A percentile compares a stretch with the other conserved stretches of the same genome.
These are phyloP conservation scores for Cyanoramphus novaezelandiae DNA, from an alignment of 2,113 vertebrate species.

Conservation along the genomic window DNA sequence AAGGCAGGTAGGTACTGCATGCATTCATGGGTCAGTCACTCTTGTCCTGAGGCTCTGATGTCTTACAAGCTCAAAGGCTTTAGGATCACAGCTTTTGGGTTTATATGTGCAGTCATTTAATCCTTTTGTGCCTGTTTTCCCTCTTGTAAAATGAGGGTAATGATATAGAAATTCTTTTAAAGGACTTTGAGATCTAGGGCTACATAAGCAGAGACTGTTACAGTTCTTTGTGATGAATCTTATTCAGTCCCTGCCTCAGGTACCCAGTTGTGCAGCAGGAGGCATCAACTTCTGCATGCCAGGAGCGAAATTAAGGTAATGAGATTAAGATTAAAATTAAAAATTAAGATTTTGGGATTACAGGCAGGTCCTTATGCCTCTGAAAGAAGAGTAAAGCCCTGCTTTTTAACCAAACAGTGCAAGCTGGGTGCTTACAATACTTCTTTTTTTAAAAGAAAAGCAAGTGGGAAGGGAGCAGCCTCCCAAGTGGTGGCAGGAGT, in stretches of 20 bases:
- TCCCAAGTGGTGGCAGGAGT: neutral
- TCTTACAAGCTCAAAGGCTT: neutral
- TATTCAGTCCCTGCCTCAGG: neutral
- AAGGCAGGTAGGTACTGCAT: neutral
- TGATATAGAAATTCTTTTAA: neutral
- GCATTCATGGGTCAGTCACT: neutral
- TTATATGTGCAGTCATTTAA: accelerated
- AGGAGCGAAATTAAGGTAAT: neutral
- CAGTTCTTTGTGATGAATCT: neutral
- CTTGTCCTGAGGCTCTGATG: neutral
- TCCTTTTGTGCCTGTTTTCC: neutral
- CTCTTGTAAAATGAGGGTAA: neutral
- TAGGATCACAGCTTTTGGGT: neutral
- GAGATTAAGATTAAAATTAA: too few species aligned
- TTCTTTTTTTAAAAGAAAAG: too few species aligned
- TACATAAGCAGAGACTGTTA: neutral
- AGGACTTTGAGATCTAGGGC: neutral
- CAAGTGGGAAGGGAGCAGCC: neutral
- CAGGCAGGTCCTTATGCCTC: neutral
- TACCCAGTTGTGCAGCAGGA: neutral
- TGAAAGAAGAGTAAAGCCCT: neutral
- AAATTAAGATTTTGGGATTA: neutral
- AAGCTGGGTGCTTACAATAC: neutral
- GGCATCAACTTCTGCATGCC: neutral
- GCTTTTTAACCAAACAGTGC: neutral